A percentile compares a stretch with the other conserved stretches of the same genome.
phyloP scores from a whole-genome alignment of 2,888 invertebrate species.

The Xestia xanthographa region DNA sequence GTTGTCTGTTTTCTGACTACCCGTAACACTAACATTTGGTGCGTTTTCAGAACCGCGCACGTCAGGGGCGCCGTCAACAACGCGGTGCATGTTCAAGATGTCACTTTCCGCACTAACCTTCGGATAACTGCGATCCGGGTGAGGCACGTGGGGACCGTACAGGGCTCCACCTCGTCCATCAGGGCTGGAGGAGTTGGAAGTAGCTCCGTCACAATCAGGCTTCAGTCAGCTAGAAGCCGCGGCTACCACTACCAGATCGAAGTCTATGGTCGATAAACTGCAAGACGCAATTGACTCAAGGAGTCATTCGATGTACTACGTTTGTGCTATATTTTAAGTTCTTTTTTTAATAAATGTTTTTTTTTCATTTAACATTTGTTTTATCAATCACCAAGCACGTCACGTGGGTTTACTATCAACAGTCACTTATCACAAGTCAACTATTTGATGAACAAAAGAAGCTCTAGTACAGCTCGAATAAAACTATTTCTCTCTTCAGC shows the following conservation, averaged over 20 bases:
- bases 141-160: conserved; percentile 8
- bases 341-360: neutral
- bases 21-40: neutral
- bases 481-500: neutral
- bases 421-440: neutral
- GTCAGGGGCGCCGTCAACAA: conserved; percentile 1
- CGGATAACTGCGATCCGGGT: conserved; percentile 26
- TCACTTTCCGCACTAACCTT: conserved; percentile 8
- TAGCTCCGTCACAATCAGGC: conserved; percentile 27
- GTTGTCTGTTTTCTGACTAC: neutral
- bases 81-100: neutral
- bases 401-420: neutral
- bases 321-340: neutral
- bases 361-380: neutral
- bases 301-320: neutral
- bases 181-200: conserved; percentile 28
- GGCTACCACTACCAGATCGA: conserved; percentile 32
- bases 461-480: neutral
- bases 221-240: conserved; percentile 32
- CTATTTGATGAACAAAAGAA: neutral
- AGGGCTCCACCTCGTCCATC: conserved; percentile 24
- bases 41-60: conserved; percentile 12
- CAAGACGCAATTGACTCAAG: neutral
- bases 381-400: neutral
- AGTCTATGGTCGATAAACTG: conserved; percentile 13